These are phyloP conservation scores for Stictonetta naevosa DNA, from an alignment of 2,113 vertebrate species.

Conservation along the genomic window DNA sequence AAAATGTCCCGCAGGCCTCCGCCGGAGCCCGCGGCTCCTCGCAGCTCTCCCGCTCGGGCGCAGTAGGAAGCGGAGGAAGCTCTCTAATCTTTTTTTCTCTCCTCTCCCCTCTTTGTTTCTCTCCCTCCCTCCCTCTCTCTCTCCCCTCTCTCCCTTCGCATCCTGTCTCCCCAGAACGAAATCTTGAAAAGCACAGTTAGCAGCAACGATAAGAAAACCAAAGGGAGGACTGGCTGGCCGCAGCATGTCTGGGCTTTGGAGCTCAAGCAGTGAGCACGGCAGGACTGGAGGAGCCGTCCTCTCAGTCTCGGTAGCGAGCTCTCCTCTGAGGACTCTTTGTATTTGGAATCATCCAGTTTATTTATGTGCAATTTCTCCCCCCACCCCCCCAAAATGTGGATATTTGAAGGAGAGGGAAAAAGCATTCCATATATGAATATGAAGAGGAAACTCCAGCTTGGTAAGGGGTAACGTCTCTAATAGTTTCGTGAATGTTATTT, in stretches of 20 bases:
- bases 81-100: slow-evolving; percentile 30
- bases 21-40: not conserved
- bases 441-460: slow-evolving; percentile 87
- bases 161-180: slow-evolving; percentile 84
- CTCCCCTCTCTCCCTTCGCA: not conserved
- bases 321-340: slow-evolving; percentile 74
- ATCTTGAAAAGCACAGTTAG: slow-evolving; percentile 91
- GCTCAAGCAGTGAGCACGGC: slow-evolving; percentile 90
- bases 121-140: not conserved
- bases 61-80: not conserved
- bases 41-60: not conserved
- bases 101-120: not conserved
- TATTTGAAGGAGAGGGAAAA: slow-evolving; percentile 84
- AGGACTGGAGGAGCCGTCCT: slow-evolving; percentile 65
- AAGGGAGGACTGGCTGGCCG: slow-evolving; percentile 98
- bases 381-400: slow-evolving; percentile 77
- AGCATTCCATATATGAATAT: slow-evolving; percentile 87
- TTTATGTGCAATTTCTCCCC: slow-evolving; percentile 94
- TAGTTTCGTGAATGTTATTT: slow-evolving; percentile 81
- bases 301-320: slow-evolving; percentile 60
- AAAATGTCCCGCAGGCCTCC: not conserved
- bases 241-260: slow-evolving; percentile 99
- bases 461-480: slow-evolving; percentile 83
- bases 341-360: slow-evolving; percentile 85
- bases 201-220: slow-evolving; percentile 96